A percentile compares a stretch with the other conserved stretches of the same genome.
Conservation (phyloP, 2,797 vertebrate species). For the Adelosebastes latens region DNA sequence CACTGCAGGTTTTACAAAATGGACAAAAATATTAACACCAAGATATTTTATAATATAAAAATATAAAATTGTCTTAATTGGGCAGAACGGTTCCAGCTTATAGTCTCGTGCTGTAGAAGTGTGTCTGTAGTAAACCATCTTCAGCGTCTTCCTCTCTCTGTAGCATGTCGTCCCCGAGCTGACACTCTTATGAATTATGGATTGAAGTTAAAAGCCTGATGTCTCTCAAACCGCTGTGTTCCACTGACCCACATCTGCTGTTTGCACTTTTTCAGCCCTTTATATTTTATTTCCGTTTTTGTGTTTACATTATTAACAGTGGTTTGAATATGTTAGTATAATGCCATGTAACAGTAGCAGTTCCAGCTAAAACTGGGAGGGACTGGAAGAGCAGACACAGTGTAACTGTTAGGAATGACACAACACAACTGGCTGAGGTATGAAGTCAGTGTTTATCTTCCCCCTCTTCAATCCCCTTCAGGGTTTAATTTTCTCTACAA, state of each 20-base stretch:
- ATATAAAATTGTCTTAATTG: not conserved
- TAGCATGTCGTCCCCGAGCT: not conserved
- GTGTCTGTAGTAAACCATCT: not conserved
- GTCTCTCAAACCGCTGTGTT: constrained; percentile 20
- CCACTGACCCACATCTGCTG: constrained; percentile 59
- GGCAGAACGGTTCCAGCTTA: not conserved
- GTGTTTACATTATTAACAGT: not conserved
- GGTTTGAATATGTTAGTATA: not conserved
- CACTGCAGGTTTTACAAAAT: not conserved
- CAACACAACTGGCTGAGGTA: not conserved
- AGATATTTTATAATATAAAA: not conserved
- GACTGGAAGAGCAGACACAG: not conserved
- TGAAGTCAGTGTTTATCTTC: not conserved
- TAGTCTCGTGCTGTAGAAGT: not conserved
- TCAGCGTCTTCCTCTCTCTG: not conserved
- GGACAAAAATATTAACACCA: not conserved
- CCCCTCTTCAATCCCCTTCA: not conserved
- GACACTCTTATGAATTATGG: constrained; percentile 56
- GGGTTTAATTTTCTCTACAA: not conserved
- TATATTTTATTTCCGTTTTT: not conserved
- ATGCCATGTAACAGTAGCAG: not conserved
- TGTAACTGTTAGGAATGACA: not conserved
- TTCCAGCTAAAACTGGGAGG: not conserved
- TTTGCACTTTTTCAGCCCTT: not conserved
- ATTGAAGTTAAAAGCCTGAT: constrained; percentile 27